Evolutionary conservation across 1,140 invertebrate genomes (phyloP).

Genomic region (Drosophila sechellia): DNA sequence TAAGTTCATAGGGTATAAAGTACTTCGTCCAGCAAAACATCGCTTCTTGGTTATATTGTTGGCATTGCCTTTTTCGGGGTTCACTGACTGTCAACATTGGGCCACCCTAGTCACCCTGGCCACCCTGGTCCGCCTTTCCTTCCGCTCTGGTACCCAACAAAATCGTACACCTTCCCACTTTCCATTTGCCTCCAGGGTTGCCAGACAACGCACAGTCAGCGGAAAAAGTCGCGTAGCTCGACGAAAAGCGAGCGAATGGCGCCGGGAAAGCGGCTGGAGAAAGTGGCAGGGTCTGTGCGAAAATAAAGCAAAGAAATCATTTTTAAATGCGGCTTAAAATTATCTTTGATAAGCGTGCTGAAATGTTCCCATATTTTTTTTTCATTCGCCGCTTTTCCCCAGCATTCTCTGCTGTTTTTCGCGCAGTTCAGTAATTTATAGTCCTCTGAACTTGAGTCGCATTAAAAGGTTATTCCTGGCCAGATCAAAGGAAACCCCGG

Average conservation of each 20-base stretch:
- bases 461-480: conserved; percentile 37
- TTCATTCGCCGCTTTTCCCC: conserved; percentile 3
- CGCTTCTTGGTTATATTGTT: conserved; percentile 2
- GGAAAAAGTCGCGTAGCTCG: conserved; percentile 50
- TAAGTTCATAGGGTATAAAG: background rate
- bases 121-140: conserved; percentile 9
- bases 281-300: conserved; percentile 11
- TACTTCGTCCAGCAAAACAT: background rate
- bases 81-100: conserved; percentile 74
- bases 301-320: conserved; percentile 70
- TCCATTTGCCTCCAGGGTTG: conserved; percentile 44
- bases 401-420: conserved; percentile 9
- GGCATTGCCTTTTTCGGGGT: conserved; percentile 53
- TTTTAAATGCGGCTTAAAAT: conserved; percentile 79
- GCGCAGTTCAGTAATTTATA: conserved; percentile 61
- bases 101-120: conserved; percentile 5
- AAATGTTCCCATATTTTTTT: conserved; percentile 54
- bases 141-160: background rate
- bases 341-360: conserved; percentile 75
- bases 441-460: conserved; percentile 39
- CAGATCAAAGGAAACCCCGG: conserved; percentile 34
- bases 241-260: conserved; percentile 30
- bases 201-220: conserved; percentile 76
- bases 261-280: background rate
- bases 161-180: conserved; percentile 4